These are phyloP conservation scores for Iguana delicatissima DNA, from an alignment of 2,797 vertebrate genomes.

Conservation along the genomic window DNA sequence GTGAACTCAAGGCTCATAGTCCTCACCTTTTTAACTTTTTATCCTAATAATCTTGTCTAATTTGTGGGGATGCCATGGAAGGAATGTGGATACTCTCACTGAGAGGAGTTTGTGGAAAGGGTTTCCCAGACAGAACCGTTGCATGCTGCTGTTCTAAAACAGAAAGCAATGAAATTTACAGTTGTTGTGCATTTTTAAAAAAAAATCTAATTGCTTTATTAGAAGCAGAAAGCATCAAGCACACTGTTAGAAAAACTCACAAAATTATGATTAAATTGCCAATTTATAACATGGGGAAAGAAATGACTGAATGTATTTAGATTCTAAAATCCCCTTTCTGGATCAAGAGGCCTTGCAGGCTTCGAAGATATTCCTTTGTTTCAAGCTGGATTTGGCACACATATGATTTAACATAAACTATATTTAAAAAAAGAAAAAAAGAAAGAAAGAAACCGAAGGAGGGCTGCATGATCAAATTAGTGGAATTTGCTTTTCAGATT, in stretches of 20 bases:
- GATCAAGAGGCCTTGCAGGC: not conserved
- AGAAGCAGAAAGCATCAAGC: not conserved
- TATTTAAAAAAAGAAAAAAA: no score
- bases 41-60: not conserved
- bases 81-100: not conserved
- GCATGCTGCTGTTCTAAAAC: not conserved
- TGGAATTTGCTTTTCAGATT: slow-evolving; percentile 3
- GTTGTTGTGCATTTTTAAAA: not conserved
- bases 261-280: slow-evolving; percentile 13
- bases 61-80: not conserved
- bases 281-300: not conserved
- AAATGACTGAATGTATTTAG: not conserved
- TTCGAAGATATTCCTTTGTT: slow-evolving; percentile 4
- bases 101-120: not conserved
- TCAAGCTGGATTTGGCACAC: not conserved
- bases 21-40: no score
- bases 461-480: not conserved
- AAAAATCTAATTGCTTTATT: not conserved
- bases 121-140: not conserved
- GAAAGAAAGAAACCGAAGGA: not conserved
- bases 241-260: slow-evolving; percentile 1
- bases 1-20: no score
- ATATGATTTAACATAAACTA: not conserved
- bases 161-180: not conserved
- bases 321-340: not conserved